phyloP scores from a whole-genome alignment of 1,140 invertebrate genomes.

The Drosophila ambigua region DNA sequence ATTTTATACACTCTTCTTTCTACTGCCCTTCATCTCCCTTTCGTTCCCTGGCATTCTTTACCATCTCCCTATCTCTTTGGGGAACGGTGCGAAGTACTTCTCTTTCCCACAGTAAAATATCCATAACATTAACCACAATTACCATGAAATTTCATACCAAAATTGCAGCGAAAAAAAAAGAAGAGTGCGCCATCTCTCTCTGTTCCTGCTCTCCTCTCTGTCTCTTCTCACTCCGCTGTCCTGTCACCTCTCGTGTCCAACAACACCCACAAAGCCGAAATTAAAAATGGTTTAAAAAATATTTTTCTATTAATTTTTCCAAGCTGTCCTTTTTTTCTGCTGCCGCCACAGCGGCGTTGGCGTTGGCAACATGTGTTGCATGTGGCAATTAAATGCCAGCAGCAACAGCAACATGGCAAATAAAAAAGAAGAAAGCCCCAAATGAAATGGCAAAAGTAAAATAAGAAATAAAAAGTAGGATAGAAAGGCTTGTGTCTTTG shows the following conservation, averaged over 20 bases:
- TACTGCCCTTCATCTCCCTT: conserved; percentile 1
- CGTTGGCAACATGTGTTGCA: conserved; percentile 44
- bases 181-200: no score
- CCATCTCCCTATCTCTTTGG: conserved; percentile 1
- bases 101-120: conserved; percentile 75
- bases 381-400: conserved; percentile 71
- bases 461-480: no score
- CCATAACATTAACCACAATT: conserved; percentile 77
- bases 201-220: not conserved
- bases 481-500: no score
- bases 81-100: not conserved
- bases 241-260: conserved; percentile 23
- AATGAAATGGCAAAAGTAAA: conserved; percentile 32
- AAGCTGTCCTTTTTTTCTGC: conserved; percentile 52
- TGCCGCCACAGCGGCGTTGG: conserved; percentile 30
- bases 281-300: conserved; percentile 71
- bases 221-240: conserved; percentile 33
- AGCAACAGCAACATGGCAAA: conserved; percentile 14
- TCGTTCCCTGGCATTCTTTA: not conserved
- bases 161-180: no score
- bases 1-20: conserved; percentile 12
- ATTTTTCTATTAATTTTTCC: conserved; percentile 73
- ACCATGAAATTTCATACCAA: conserved; percentile 64
- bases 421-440: conserved; percentile 46
- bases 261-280: conserved; percentile 64